A percentile compares a stretch with the other conserved stretches of the same genome.
Conservation (phyloP, 1,140 invertebrate species). For the silkworm (Bombyx mori) region DNA sequence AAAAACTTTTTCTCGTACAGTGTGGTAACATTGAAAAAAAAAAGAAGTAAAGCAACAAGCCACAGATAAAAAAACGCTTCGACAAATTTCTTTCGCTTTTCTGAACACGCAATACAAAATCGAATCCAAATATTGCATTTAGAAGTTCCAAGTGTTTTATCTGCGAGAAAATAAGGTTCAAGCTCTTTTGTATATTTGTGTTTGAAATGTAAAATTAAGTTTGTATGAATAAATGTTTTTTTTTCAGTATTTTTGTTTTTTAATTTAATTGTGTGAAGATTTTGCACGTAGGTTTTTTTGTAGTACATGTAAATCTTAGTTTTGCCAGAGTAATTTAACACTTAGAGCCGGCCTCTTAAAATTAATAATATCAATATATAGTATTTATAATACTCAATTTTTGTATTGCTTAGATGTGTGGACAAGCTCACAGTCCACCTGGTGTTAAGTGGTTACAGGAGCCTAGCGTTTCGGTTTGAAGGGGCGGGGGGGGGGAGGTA, state of each 20-base stretch:
- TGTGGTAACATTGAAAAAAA: conserved; percentile 29
- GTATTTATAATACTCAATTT: no score
- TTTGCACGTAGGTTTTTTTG: conserved; percentile 44
- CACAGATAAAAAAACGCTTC: conserved; percentile 32
- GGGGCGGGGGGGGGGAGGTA: no score
- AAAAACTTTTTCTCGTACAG: conserved; percentile 49
- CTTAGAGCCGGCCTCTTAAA: neutral
- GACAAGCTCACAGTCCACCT: no score
- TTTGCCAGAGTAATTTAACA: neutral
- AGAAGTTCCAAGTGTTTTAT: conserved; percentile 6
- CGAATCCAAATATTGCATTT: no score
- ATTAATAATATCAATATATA: no score
- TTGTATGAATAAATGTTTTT: conserved; percentile 10
- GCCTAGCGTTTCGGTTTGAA: no score
- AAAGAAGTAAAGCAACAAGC: conserved; percentile 10
- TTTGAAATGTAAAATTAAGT: conserved; percentile 11
- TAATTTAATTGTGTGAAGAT: conserved; percentile 58
- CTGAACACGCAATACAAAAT: conserved; percentile 16
- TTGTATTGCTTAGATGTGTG: no score
- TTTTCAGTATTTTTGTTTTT: conserved; percentile 48
- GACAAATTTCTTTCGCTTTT: conserved; percentile 62
- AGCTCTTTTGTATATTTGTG: neutral
- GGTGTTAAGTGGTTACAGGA: no score
- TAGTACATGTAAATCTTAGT: neutral
- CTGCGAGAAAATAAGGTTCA: conserved; percentile 5